Base-by-base conservation (phyloP, 2,113 vertebrate genomes). In the Caretta caretta region DNA sequence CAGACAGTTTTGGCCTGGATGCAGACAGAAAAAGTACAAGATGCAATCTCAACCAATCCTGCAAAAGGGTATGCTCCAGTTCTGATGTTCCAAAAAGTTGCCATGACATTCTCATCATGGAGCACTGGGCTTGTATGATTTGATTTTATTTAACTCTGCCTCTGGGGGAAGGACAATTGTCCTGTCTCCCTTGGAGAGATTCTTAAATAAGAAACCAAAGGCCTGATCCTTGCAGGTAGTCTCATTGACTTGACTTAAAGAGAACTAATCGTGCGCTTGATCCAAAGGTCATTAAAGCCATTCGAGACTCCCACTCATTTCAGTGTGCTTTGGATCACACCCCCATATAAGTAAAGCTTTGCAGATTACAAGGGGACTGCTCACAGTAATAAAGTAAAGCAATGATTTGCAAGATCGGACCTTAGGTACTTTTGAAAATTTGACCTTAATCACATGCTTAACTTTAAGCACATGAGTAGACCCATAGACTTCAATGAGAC, bases 231-330 rank as follows among this genome's bases (percentile, higher is more conserved):
- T 83, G 38, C 14, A 91, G 13, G 84, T 93, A 56, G 10, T 93
- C 56, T 75, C 25, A 22, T 29, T 86, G 4, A 84, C 80, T 96
- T 93, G 5, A 83, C 80, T 96, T 94, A 51, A 90, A 89, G 3
- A 24, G n/a, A 88, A 38, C 9, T 94, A 90, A 24, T 24, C 8
- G 19, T 14, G 29, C 16, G 6, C 4, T 85, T 75, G 48, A 78
- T 90, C 65, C 59, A 78, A 96, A 83, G 2, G 11, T 35, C 6
- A 72, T 0, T 57, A 19, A 95, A 93, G 51, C 84, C 6, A 75
- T 90, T 56, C 31, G 80, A 42, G 50, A 50, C 0, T 0, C 4
- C 78, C 88, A 2, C 42, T 94, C 42, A 48, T 48, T 78, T 78
- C 75, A 29, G 24, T 78, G 22, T 24, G 14, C 0, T 92, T 56